phyloP scores from a whole-genome alignment of 2,888 invertebrate genomes.

The Cryptocheilus praepositus region DNA sequence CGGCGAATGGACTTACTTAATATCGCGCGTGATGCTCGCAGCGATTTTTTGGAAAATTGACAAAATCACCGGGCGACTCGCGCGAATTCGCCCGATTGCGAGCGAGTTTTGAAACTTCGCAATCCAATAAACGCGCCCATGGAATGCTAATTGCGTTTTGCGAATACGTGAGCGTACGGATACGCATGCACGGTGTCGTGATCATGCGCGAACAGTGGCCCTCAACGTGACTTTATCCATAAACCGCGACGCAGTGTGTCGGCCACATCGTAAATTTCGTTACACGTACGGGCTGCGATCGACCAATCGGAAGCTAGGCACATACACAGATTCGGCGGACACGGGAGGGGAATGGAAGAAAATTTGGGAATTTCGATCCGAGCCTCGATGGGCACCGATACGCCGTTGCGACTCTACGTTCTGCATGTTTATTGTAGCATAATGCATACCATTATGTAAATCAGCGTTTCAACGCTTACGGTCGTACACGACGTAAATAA shows the following conservation, averaged over 20 bases:
- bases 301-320: slow-evolving; percentile 46
- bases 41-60: no score
- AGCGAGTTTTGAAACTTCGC: slow-evolving; percentile 28
- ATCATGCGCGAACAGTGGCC: slow-evolving; percentile 49
- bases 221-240: slow-evolving; percentile 43
- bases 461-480: slow-evolving; percentile 47
- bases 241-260: slow-evolving; percentile 5
- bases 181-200: slow-evolving; percentile 24
- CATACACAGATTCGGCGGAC: slow-evolving; percentile 39
- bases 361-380: slow-evolving; percentile 46
- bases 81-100: background rate
- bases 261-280: slow-evolving; percentile 6
- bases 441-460: slow-evolving; percentile 60
- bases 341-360: slow-evolving; percentile 40
- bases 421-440: slow-evolving; percentile 57
- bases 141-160: slow-evolving; percentile 51
- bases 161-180: slow-evolving; percentile 30
- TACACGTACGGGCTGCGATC: slow-evolving; percentile 1
- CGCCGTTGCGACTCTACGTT: slow-evolving; percentile 38
- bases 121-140: slow-evolving; percentile 38
- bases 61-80: background rate
- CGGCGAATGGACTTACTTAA: no score
- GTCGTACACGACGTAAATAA: slow-evolving; percentile 48
- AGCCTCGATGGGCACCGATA: slow-evolving; percentile 22
- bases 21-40: no score